These are phyloP conservation scores for Echinometra lucunter DNA, from an alignment of 53 echinoderm and acorn worm species.

Conservation along the genomic window DNA sequence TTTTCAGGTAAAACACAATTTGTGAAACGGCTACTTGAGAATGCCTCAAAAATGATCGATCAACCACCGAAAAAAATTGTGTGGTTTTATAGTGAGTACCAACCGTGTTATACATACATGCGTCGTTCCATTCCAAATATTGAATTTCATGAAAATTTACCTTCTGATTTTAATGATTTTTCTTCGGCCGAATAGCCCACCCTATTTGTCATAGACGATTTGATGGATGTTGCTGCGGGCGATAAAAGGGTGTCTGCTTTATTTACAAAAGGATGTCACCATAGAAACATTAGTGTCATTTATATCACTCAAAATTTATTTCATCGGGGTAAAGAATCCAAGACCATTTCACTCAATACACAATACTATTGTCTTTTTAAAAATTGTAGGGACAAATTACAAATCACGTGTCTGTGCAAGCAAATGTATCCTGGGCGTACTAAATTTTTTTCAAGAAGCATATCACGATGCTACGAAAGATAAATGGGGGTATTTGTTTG, in stretches of 20 bases:
- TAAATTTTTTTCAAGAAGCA: slow-evolving; percentile 54
- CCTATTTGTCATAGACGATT: slow-evolving; percentile 74
- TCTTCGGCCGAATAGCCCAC: background rate
- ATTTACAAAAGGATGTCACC: slow-evolving; percentile 77
- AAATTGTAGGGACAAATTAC: slow-evolving; percentile 66
- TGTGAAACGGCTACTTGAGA: slow-evolving; percentile 61
- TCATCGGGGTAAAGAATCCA: slow-evolving; percentile 63
- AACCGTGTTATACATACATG: slow-evolving; percentile 52
- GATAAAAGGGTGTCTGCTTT: slow-evolving; percentile 32
- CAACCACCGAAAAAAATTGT: slow-evolving; percentile 64
- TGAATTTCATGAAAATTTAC: slow-evolving; percentile 73
- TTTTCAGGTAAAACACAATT: slow-evolving; percentile 67
- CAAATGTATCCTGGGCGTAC: slow-evolving; percentile 67
- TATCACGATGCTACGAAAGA: slow-evolving; percentile 59
- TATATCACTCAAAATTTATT: slow-evolving; percentile 71
- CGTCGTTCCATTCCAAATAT: slow-evolving; percentile 32
- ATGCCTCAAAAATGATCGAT: background rate
- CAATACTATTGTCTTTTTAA: slow-evolving; percentile 73
- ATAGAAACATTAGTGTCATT: slow-evolving; percentile 72
- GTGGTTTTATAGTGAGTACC: slow-evolving; percentile 82
- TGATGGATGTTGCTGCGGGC: slow-evolving; percentile 61
- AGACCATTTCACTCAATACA: slow-evolving; percentile 71
- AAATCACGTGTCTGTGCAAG: slow-evolving; percentile 23
- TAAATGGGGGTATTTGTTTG: slow-evolving; percentile 61
- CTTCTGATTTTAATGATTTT: slow-evolving; percentile 49